Evolutionary conservation across 2,797 vertebrate genomes (phyloP).

Genomic region (Platyrinchus mystaceus): DNA sequence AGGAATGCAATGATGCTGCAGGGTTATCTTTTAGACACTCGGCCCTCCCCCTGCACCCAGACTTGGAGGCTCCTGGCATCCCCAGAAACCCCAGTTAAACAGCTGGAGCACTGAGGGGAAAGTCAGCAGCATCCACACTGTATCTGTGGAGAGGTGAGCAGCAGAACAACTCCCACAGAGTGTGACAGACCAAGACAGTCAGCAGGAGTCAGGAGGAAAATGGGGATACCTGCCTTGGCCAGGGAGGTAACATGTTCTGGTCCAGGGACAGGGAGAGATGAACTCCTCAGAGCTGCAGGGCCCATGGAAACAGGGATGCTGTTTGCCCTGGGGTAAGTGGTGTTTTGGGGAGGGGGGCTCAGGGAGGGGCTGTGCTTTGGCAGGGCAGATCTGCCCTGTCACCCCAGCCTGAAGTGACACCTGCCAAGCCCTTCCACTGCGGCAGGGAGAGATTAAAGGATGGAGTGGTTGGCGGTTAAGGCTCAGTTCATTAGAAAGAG

Average conservation of each 20-base stretch:
- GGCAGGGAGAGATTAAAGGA: constrained; percentile 49
- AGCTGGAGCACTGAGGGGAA: not conserved
- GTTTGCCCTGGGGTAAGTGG: not conserved
- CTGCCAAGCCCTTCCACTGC: constrained; percentile 34
- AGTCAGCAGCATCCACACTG: not conserved
- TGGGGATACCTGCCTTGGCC: not conserved
- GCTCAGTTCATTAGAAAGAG: constrained; percentile 57
- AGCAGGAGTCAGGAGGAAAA: not conserved
- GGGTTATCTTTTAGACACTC: not conserved
- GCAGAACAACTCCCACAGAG: not conserved
- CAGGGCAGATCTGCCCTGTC: not conserved
- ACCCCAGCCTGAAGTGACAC: constrained; percentile 32
- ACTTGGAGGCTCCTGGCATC: not conserved
- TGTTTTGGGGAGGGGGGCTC: not conserved
- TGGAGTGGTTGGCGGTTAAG: constrained; percentile 7
- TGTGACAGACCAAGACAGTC: not conserved
- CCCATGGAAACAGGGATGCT: not conserved
- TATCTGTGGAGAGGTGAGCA: not conserved
- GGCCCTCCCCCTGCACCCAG: not conserved
- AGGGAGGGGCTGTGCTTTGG: not conserved
- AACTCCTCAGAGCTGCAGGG: not conserved
- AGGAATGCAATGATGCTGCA: not conserved
- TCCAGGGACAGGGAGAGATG: not conserved
- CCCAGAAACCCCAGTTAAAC: not conserved
- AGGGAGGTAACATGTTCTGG: not conserved